phyloP scores from a whole-genome alignment of 2,888 invertebrate species.

The Cordylochernes scorpioides region DNA sequence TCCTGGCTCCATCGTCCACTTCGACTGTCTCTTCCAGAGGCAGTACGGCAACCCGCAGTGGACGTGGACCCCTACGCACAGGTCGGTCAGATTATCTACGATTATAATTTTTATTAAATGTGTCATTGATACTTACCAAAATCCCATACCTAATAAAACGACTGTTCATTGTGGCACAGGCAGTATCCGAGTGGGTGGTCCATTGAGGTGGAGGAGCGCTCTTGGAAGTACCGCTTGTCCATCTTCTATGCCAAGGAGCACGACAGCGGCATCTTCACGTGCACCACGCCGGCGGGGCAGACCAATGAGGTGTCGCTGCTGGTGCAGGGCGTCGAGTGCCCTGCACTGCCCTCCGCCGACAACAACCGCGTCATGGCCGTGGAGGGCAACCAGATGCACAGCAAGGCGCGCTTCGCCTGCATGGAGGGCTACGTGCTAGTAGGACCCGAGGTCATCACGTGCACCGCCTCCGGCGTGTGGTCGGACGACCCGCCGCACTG shows the following conservation, averaged over 20 bases:
- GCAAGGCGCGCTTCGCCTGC: conserved; percentile 46
- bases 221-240: conserved; percentile 50
- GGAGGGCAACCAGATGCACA: conserved; percentile 50
- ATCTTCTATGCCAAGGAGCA: conserved; percentile 53
- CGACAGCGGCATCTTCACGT: conserved; percentile 57
- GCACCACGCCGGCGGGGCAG: conserved; percentile 48
- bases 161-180: conserved; percentile 25
- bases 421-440: conserved; percentile 47
- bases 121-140: neutral
- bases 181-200: conserved; percentile 54
- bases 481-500: conserved; percentile 19
- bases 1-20: conserved; percentile 47
- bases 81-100: conserved; percentile 6
- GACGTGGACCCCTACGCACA: conserved; percentile 44
- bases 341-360: conserved; percentile 16
- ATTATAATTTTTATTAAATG: neutral
- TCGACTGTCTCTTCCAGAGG: conserved; percentile 52
- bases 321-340: conserved; percentile 34
- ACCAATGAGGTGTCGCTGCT: conserved; percentile 43
- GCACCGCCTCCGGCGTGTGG: conserved; percentile 42
- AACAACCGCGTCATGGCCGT: conserved; percentile 33
- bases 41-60: conserved; percentile 53
- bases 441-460: conserved; percentile 48
- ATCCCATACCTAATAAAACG: neutral
- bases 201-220: conserved; percentile 40